These are phyloP conservation scores for human DNA, from an alignment of 2,113 vertebrate genomes.

Conservation along the genomic window GRCh38 chr11:104762001-104762500, in stretches of 20 bases:
- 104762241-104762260: background rate
- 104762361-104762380: background rate
- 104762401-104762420: background rate
- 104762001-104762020: background rate
- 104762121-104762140: background rate
- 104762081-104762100: background rate
- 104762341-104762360: background rate
- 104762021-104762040: background rate
- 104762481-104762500: background rate
- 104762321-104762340: background rate
- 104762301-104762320: background rate
- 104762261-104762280: background rate
- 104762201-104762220: background rate
- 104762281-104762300: background rate
- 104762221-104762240: background rate
- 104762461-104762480: background rate
- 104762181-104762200: background rate
- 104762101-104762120: background rate
- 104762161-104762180: background rate
- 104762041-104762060: background rate
- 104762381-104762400: background rate
- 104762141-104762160: background rate
- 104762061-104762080: background rate
- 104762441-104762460: background rate
- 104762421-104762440: background rate